Base-by-base conservation (phyloP, 2,113 vertebrate genomes). In the Perca flavescens region DNA sequence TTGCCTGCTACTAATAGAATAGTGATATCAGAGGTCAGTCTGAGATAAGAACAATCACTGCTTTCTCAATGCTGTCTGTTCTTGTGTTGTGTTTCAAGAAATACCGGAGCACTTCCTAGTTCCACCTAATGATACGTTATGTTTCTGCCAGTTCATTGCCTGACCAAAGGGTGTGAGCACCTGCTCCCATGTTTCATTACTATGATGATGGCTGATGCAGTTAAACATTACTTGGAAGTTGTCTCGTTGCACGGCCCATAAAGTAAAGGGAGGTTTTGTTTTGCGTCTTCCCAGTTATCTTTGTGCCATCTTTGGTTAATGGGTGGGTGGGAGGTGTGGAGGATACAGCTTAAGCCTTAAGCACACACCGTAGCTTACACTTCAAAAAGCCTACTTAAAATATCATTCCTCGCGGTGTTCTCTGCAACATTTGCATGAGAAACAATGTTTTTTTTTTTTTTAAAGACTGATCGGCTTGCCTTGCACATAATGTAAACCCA, bases 191-290 rank as follows among this genome's bases (percentile, higher is more conserved):
- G 25, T 71, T 74, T 78, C 81, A 36, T 68, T 49, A 56, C 47
- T 54, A 69, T 70, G 64, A 82, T 80, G 71, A 65, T 40, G 7
- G 62, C 66, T n/a, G 28, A 62, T 50, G 62, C 46, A 36, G 85
- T 89, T 88, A 90, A 93, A 88, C 62, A 87, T 93, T 87, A 83
- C 67, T 68, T 58, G 14, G 58, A 60, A 71, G 77, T 40, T 56
- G 61, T 73, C 58, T 75, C 31, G 6, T 17, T 65, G 72, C 72
- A 14, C 8, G 3, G 50, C 31, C 64, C 68, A 25, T 88, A 66
- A 64, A 79, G 62, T 65, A 15, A 78, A 63, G 69, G 58, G 58
- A 71, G 66, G 52, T 77, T 72, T 86, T 61, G 50, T 74, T 80
- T 66, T 52, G 54, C 49, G 10, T 83, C 74, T 40, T n/a, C 65